These are phyloP conservation scores for Onychostoma macrolepis DNA, from an alignment of 2,113 vertebrate species.

Conservation along the genomic window DNA sequence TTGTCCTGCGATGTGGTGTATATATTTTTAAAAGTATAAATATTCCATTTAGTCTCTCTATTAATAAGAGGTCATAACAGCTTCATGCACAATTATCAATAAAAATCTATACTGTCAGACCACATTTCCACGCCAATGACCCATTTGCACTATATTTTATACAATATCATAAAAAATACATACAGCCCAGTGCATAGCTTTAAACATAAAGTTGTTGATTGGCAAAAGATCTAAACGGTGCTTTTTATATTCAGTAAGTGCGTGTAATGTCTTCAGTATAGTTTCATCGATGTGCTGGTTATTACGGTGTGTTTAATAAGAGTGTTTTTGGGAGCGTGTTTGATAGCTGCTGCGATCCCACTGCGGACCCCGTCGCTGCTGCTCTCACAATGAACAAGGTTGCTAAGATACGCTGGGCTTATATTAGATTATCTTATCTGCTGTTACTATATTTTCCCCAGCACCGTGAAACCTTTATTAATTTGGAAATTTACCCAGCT, in stretches of 20 bases:
- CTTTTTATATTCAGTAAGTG: constrained; percentile 24
- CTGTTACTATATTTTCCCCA: constrained; percentile 80
- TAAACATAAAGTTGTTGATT: neutral
- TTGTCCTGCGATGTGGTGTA: neutral
- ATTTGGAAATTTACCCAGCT: constrained; percentile 77
- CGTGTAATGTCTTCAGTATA: constrained; percentile 39
- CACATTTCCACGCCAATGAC: neutral
- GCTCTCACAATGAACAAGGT: constrained; percentile 79
- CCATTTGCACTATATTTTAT: neutral
- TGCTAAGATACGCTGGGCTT: constrained; percentile 82
- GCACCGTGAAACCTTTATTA: constrained; percentile 74
- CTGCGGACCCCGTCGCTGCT: constrained; percentile 73
- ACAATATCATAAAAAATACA: neutral
- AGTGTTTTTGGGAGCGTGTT: constrained; percentile 69
- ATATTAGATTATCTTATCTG: constrained; percentile 82
- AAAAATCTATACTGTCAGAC: neutral
- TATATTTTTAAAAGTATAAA: neutral
- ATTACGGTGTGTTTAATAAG: constrained; percentile 47
- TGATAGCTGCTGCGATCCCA: constrained; percentile 71
- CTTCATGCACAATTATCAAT: neutral
- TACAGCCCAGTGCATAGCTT: neutral
- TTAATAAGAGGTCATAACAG: neutral
- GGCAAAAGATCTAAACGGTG: neutral
- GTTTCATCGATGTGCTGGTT: neutral
- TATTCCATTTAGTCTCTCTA: neutral